phyloP scores from a whole-genome alignment of 2,113 vertebrate species.

The Pterocles gutturalis region DNA sequence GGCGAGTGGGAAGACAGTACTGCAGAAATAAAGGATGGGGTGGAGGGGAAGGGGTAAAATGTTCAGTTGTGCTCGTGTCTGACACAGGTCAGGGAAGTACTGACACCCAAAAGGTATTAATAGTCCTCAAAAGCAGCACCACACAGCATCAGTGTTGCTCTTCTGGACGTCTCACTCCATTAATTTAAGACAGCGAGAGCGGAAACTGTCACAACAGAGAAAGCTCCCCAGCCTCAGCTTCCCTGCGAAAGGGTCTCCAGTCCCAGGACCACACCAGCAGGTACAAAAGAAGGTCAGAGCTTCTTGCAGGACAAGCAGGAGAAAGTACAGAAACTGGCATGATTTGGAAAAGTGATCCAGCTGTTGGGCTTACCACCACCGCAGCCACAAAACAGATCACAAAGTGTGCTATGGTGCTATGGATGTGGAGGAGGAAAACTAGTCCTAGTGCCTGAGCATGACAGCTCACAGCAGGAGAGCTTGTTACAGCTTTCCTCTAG shows the following conservation, averaged over 20 bases:
- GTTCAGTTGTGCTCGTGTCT: background rate
- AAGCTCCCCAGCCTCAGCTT: background rate
- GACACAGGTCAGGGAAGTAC: background rate
- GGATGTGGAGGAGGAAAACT: background rate
- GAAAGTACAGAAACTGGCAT: background rate
- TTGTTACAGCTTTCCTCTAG: background rate
- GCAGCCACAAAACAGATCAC: background rate
- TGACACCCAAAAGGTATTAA: background rate
- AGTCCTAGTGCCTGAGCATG: background rate
- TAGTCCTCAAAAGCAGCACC: background rate
- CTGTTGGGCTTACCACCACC: background rate
- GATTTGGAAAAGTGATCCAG: background rate
- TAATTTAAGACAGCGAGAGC: background rate
- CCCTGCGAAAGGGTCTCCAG: background rate
- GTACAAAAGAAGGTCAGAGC: background rate
- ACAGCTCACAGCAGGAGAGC: background rate
- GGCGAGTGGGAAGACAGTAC: fast-evolving
- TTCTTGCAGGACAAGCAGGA: background rate
- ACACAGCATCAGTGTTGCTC: background rate
- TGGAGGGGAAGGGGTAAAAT: background rate
- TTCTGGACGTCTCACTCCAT: background rate
- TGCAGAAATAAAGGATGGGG: background rate
- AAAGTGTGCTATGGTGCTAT: background rate
- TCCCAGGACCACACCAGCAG: background rate
- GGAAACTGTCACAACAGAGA: background rate